Evolutionary conservation across 2,888 invertebrate genomes (phyloP).

Genomic region (Acronicta psi): DNA sequence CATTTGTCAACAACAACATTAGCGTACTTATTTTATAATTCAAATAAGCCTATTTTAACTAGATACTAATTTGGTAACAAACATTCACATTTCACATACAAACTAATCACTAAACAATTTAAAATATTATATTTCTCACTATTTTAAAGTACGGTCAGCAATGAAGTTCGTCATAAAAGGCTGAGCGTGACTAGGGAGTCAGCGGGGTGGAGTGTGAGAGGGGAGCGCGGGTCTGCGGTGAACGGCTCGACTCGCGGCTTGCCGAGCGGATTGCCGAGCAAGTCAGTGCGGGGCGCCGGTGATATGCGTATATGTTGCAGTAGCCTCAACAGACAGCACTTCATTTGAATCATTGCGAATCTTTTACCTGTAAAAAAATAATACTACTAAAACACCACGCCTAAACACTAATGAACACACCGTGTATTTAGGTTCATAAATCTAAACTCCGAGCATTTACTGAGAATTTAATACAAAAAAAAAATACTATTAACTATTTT

Average conservation of each 20-base stretch:
- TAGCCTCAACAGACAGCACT: conserved; percentile 76
- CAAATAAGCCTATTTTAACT: not conserved
- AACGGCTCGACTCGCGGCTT: conserved; percentile 68
- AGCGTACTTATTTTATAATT: too few relatives aligned
- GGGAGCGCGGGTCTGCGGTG: conserved; percentile 77
- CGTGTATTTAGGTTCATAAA: too few relatives aligned
- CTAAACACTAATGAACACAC: too few relatives aligned
- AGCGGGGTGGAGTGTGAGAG: conserved; percentile 79
- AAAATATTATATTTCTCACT: conserved; percentile 19
- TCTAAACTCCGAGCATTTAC: too few relatives aligned
- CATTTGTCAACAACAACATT: too few relatives aligned
- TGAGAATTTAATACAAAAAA: too few relatives aligned
- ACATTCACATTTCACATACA: not conserved
- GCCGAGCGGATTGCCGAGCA: conserved; percentile 59
- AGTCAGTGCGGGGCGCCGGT: conserved; percentile 62
- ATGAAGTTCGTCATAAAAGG: conserved; percentile 70
- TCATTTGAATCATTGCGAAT: conserved; percentile 85
- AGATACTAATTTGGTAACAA: conserved; percentile 1
- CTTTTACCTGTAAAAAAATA: conserved; percentile 74
- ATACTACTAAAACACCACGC: too few relatives aligned
- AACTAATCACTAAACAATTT: not conserved
- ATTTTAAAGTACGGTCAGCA: conserved; percentile 13
- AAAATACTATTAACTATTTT: too few relatives aligned
- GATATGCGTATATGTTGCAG: conserved; percentile 68
- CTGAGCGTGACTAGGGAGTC: conserved; percentile 75